phyloP scores from a whole-genome alignment of 2,113 vertebrate genomes.

The Centrocercus urophasianus region DNA sequence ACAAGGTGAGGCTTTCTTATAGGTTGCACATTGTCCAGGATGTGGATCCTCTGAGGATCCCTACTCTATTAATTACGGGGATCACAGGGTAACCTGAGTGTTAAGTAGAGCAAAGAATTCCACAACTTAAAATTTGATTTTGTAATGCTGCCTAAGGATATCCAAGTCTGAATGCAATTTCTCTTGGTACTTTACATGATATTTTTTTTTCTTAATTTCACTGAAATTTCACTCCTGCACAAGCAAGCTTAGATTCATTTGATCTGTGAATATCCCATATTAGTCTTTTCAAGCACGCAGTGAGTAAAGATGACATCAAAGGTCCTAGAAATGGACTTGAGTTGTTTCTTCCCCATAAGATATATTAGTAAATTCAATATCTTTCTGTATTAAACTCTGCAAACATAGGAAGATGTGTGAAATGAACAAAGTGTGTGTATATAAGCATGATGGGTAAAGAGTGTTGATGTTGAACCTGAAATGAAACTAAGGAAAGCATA shows the following conservation, averaged over 20 bases:
- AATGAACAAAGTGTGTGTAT: constrained; percentile 75
- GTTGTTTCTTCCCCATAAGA: constrained; percentile 8
- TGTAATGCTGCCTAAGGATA: background rate
- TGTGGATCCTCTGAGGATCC: background rate
- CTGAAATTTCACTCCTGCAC: background rate
- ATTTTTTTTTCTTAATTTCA: background rate
- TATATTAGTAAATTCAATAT: background rate
- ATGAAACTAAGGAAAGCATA: constrained; percentile 73
- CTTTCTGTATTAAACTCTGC: constrained; percentile 41
- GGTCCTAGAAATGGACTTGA: background rate
- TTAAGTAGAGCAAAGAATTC: background rate
- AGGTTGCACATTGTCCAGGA: background rate
- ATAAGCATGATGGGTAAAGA: constrained; percentile 66
- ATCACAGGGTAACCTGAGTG: background rate
- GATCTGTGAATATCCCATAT: background rate
- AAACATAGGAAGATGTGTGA: constrained; percentile 73
- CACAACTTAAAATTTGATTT: background rate
- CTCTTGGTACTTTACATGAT: background rate
- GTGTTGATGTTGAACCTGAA: constrained; percentile 77
- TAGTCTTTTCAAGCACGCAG: background rate
- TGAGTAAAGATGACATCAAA: background rate
- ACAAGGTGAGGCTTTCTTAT: accelerated
- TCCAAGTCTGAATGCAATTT: background rate
- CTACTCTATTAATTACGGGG: background rate
- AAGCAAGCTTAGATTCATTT: background rate